Evolutionary conservation across 2,113 vertebrate species (phyloP).

Genomic region (Varanus komodoensis): DNA sequence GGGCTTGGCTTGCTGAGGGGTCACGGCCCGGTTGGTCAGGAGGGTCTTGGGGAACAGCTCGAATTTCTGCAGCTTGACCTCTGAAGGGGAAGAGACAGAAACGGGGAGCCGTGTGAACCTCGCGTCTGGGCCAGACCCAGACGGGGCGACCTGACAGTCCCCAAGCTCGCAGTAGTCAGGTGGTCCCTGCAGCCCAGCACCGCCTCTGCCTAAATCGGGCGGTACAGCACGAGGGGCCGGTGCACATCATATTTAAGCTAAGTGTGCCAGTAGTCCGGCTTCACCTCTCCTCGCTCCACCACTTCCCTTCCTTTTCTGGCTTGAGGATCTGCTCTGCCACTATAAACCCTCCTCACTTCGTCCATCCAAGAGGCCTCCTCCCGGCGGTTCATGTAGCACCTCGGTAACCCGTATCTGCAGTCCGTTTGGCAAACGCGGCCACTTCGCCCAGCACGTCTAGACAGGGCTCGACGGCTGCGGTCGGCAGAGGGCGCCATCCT

Average conservation of each 20-base stretch:
- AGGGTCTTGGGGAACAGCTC: slow-evolving; percentile 92
- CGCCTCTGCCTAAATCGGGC: neutral
- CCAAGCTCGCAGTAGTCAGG: too few relatives aligned
- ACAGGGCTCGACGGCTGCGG: neutral
- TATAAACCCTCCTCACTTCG: neutral
- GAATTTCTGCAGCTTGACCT: slow-evolving; percentile 94
- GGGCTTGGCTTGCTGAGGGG: slow-evolving; percentile 86
- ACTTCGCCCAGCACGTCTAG: neutral
- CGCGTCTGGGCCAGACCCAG: neutral
- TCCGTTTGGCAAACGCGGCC: neutral
- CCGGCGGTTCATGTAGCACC: neutral
- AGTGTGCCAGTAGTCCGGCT: neutral
- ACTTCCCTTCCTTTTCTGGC: neutral
- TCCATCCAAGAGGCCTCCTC: neutral
- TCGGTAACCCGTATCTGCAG: neutral
- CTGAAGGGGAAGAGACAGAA: slow-evolving; percentile 68
- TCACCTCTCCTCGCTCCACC: neutral
- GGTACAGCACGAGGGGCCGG: neutral
- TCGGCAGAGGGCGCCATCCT: slow-evolving; percentile 14
- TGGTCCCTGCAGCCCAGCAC: neutral
- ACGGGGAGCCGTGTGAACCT: slow-evolving; percentile 1
- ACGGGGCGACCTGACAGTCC: neutral
- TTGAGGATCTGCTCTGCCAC: neutral
- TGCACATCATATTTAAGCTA: too few relatives aligned
- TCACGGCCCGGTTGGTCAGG: slow-evolving; percentile 82